Conservation (phyloP, 2,113 vertebrate species). For the Aplodontia rufa region DNA sequence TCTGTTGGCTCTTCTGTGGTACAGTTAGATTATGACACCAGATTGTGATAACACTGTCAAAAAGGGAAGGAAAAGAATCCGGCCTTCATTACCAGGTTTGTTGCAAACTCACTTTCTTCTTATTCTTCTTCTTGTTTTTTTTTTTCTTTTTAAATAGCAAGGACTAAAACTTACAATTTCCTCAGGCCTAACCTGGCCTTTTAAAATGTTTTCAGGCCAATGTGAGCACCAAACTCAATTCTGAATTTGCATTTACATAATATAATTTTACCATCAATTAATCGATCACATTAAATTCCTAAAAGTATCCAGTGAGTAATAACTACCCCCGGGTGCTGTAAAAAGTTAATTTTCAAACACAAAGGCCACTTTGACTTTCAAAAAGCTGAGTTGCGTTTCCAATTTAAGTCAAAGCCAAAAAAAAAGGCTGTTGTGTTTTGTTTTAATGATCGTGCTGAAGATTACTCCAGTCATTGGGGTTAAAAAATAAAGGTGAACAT, state of each 20-base stretch:
- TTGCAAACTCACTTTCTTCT: slow-evolving; percentile 67
- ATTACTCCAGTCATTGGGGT: background rate
- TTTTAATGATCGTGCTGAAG: background rate
- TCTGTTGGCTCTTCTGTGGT: slow-evolving; percentile 78
- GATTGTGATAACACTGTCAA: slow-evolving; percentile 66
- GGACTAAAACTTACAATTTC: slow-evolving; percentile 77
- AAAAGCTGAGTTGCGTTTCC: slow-evolving; percentile 76
- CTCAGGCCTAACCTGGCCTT: slow-evolving; percentile 82
- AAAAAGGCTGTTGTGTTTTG: background rate
- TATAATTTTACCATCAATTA: slow-evolving; percentile 86
- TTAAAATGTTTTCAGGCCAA: slow-evolving; percentile 81
- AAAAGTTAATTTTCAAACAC: slow-evolving; percentile 78
- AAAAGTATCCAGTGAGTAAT: slow-evolving; percentile 79
- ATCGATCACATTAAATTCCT: slow-evolving; percentile 85
- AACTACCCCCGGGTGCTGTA: slow-evolving; percentile 74
- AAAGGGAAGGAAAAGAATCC: slow-evolving; percentile 47
- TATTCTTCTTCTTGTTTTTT: slow-evolving; percentile 35
- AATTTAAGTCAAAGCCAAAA: slow-evolving; percentile 64
- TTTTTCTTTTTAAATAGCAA: slow-evolving; percentile 70
- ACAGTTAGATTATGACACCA: slow-evolving; percentile 78
- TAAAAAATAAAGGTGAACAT: background rate
- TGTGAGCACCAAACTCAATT: slow-evolving; percentile 78
- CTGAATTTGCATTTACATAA: slow-evolving; percentile 85
- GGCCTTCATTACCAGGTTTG: slow-evolving; percentile 57
- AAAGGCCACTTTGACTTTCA: slow-evolving; percentile 81